Evolutionary conservation across 2,113 vertebrate species (phyloP).

Genomic region (Tychaedon coryphoeus): DNA sequence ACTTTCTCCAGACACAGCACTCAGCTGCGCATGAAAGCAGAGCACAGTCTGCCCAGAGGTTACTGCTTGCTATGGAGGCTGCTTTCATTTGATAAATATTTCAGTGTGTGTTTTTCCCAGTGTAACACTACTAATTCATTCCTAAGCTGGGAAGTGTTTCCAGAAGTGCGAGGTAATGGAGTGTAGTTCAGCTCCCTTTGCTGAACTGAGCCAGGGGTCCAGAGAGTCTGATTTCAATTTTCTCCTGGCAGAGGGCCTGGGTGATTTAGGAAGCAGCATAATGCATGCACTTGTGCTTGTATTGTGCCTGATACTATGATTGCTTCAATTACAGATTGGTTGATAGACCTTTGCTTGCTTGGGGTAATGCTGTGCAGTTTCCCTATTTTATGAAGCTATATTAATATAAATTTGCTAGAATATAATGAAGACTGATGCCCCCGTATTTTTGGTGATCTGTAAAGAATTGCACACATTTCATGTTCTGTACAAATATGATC

Average conservation of each 20-base stretch:
- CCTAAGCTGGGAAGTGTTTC: not conserved
- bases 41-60: not conserved
- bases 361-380: not conserved
- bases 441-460: not conserved
- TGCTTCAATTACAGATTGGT: not conserved
- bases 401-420: not conserved
- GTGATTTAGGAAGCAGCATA: not conserved
- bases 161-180: not conserved
- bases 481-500: not conserved
- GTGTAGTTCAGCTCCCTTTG: not conserved
- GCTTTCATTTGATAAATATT: not conserved
- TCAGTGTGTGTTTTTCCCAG: not conserved
- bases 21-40: not conserved
- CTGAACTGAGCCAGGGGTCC: not conserved
- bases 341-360: not conserved
- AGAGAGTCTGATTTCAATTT: not conserved
- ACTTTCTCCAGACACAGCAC: not conserved
- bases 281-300: not conserved
- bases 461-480: not conserved
- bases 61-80: not conserved
- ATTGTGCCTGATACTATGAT: not conserved
- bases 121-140: not conserved
- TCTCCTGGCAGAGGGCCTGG: not conserved
- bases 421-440: not conserved
- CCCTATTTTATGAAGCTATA: not conserved